Base-by-base conservation (phyloP, 2,888 invertebrate species). In the Muscina levida region DNA sequence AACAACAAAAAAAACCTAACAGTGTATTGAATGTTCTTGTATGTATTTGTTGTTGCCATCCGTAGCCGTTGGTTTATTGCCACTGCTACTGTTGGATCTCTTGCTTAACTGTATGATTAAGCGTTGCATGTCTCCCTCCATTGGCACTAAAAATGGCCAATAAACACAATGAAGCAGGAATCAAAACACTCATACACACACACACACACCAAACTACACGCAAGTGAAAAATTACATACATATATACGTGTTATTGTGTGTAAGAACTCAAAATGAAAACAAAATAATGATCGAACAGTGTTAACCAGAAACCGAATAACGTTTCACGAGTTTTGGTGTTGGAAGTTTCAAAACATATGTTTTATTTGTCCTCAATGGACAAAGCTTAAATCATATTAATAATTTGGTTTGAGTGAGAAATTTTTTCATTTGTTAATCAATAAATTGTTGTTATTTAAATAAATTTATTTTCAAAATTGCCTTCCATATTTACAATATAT, bases 91-190 rank as follows among this genome's bases (percentile, higher is more conserved):
- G 48, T 5, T 72, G 72, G 53, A 62, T 70, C 66, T 71, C 65
- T 46, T 44, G 76, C 71, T 70, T 15, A 59, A 62, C 65, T 68
- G 65, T 70, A 70, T 72, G 76, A 72, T 72, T 76, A 71, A 79
- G 70, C 59, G 66, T 72, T 72, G 66, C 75, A 75, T 75, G 67
- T 67, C 72, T 31, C 46, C 72, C 72, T 31, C 46, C 72, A 62
- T 57, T 79, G 56, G 42, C 68, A 68, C 62, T 46, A 76, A 66
- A 73, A 59, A 31, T 19, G 8, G 48, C 48, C 48, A 48, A 48
- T 19, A 48, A 48, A 48, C 48, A 48, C 48, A 48, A 71, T 46
- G 44, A 62, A 70, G 65, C 51, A 62, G 37, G 19, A 51, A 42
- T 46, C 44, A 11, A 53, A 31, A 70, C 53, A 53, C 39, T n/a